phyloP scores from a whole-genome alignment of 2,113 vertebrate species.

The Scomber colias region DNA sequence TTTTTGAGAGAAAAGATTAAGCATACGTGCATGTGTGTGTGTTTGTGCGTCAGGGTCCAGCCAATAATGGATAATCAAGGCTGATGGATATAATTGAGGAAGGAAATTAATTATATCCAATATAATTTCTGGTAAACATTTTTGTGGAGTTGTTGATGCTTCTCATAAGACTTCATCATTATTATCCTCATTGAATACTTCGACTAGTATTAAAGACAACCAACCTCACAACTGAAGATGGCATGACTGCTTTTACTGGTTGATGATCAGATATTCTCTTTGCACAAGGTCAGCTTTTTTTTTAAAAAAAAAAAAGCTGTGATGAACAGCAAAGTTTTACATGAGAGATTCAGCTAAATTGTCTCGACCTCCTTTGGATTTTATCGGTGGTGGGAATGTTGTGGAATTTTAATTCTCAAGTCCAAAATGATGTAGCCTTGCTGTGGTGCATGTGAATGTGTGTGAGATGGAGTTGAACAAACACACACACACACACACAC shows the following conservation, averaged over 20 bases:
- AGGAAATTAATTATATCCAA: conserved; percentile 33
- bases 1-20: conserved; percentile 40
- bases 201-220: neutral
- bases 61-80: conserved; percentile 31
- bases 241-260: neutral
- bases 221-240: neutral
- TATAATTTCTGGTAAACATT: conserved; percentile 31
- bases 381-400: neutral
- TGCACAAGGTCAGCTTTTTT: neutral
- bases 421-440: neutral
- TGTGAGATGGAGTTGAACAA: neutral
- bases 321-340: too few species aligned
- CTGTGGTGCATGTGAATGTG: neutral
- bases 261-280: neutral
- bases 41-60: neutral
- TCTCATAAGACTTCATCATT: neutral
- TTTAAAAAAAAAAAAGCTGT: too few species aligned
- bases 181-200: neutral
- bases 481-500: neutral
- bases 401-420: neutral
- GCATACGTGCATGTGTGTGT: neutral
- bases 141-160: neutral
- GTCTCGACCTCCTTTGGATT: neutral
- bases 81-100: conserved; percentile 24
- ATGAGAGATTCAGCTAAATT: neutral